Evolutionary conservation across 2,888 invertebrate genomes (phyloP), one percentile per base, ranked within the genome.

Genomic region (Hirtodrosophila duncani): DNA sequence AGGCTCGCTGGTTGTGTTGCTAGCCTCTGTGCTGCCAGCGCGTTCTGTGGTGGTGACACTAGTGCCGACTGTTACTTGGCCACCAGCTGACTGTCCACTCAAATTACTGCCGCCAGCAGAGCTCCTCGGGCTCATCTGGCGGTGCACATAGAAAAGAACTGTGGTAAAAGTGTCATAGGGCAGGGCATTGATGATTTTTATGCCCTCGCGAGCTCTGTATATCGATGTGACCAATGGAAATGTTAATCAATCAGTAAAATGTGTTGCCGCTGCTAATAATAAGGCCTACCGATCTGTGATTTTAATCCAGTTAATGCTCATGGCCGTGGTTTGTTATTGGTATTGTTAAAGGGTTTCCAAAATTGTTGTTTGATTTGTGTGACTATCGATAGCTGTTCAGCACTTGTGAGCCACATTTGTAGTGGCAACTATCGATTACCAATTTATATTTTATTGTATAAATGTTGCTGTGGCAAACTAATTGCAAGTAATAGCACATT

Each of bases 191-290:
- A 87, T 86, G 14, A 87, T 86, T 71, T 86, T 85, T 5, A 87
- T 86, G 5, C 87, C 87, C 60, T 86, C 87, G 2, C 85, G 83
- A 11, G 87, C 86, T 26, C 87, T 87, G n/a, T 1, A 17, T n/a
- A n/a, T n/a, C n/a, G n/a, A n/a, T n/a, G n/a, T n/a, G 2, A 1
- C 1, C 9, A 29, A 2, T n/a, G 0, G 3, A 9, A 10, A 16
- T n/a, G 9, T n/a, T n/a, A 14, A 7, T 2, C 2, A 13, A 1
- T 21, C 1, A 21, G 3, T 30, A 30, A 4, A 13, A 2, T 37
- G 1, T 3, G 5, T 17, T 3, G 20, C 1, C n/a, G 10, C 5
- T n/a, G 8, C 1, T 13, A 2, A 3, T 33, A 5, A 11, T 16
- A 3, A 8, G 5, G 13, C 38, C 31, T 37, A 71, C 71, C 71